These are phyloP conservation scores for Drosophila fungiperda DNA, from an alignment of 2,888 invertebrate genomes.

Conservation along the genomic window DNA sequence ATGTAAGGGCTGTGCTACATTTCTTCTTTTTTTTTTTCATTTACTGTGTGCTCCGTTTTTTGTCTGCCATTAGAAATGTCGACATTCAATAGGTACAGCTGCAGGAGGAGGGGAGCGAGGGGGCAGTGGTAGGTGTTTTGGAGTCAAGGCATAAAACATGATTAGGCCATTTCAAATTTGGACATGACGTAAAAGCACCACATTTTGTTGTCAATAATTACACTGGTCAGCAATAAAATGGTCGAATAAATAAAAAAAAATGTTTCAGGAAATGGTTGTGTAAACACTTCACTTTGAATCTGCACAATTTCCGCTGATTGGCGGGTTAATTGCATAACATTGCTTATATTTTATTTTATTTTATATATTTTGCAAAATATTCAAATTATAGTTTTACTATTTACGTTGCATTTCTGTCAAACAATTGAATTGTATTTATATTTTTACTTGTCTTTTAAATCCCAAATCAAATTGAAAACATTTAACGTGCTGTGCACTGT, in stretches of 20 bases:
- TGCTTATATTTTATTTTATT: constrained; percentile 22
- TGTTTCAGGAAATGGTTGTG: constrained; percentile 31
- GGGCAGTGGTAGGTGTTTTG: constrained; percentile 2
- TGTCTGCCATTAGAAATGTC: constrained; percentile 63
- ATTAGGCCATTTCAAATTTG: constrained; percentile 72
- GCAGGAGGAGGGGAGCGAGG: background rate
- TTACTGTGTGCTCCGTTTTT: constrained; percentile 30
- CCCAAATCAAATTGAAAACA: constrained; percentile 4
- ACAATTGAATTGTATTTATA: background rate
- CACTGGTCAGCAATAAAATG: constrained; percentile 65
- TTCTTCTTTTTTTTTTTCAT: constrained; percentile 25
- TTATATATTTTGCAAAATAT: no score
- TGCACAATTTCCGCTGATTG: constrained; percentile 19
- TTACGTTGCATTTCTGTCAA: background rate
- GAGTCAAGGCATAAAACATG: constrained; percentile 69
- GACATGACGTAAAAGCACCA: constrained; percentile 57
- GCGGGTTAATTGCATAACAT: constrained; percentile 22
- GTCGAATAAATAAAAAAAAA: constrained; percentile 58
- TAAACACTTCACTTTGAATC: constrained; percentile 17
- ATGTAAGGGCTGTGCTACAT: constrained; percentile 67
- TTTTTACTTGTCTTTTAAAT: background rate
- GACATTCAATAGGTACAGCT: constrained; percentile 72
- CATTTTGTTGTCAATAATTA: constrained; percentile 63
- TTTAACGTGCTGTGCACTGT: constrained; percentile 14
- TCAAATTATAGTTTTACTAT: background rate